Conservation (phyloP, 2,797 vertebrate species). For the Cephalopachus bancanus region DNA sequence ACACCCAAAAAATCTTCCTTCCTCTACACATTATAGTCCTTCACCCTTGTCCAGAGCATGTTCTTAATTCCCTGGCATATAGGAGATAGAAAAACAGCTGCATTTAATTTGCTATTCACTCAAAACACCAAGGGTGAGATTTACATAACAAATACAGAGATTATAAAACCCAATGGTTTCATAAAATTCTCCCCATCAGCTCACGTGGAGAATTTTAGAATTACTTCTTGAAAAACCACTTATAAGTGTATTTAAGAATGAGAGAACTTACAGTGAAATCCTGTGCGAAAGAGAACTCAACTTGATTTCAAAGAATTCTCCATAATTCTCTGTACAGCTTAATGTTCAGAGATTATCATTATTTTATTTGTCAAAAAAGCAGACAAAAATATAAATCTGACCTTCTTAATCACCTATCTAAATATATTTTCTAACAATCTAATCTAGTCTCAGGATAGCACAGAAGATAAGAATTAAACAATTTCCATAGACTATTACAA, state of each 20-base stretch:
- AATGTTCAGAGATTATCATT: slow-evolving; percentile 44
- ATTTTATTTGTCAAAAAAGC: slow-evolving; percentile 51
- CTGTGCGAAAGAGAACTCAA: slow-evolving; percentile 51
- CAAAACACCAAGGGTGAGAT: slow-evolving; percentile 58
- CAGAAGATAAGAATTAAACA: slow-evolving; percentile 38
- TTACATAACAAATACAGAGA: slow-evolving; percentile 49
- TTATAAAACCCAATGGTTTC: slow-evolving; percentile 60
- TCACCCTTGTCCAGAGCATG: not conserved
- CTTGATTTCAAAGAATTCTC: slow-evolving; percentile 62
- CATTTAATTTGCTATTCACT: slow-evolving; percentile 48
- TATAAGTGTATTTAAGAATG: slow-evolving; percentile 47
- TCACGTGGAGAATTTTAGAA: slow-evolving; percentile 54
- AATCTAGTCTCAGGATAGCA: slow-evolving; percentile 39
- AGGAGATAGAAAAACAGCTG: not conserved
- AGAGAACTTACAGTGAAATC: not conserved
- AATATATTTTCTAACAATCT: slow-evolving; percentile 58
- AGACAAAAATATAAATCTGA: slow-evolving; percentile 37
- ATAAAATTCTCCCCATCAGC: not conserved
- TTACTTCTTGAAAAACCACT: slow-evolving; percentile 57
- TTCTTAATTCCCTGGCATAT: not conserved
- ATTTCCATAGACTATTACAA: slow-evolving; percentile 14
- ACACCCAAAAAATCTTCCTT: slow-evolving; percentile 45
- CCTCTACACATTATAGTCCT: slow-evolving; percentile 44
- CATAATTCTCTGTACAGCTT: slow-evolving; percentile 39
- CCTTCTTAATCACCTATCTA: slow-evolving; percentile 65